phyloP scores from a whole-genome alignment of 2,888 invertebrate species.

The Meganola albula region DNA sequence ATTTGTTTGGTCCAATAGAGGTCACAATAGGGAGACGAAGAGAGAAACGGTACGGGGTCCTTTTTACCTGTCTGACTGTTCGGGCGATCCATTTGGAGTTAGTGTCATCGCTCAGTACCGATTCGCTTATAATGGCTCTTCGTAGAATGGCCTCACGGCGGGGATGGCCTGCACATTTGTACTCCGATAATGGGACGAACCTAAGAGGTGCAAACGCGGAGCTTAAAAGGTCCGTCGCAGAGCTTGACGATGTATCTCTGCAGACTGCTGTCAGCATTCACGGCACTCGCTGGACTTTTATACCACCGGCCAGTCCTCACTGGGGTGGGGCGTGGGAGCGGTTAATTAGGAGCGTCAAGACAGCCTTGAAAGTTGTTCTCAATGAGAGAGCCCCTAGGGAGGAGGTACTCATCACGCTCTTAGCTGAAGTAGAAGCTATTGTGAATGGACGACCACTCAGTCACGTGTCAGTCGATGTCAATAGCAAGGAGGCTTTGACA shows the following conservation, averaged over 20 bases:
- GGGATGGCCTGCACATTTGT: neutral
- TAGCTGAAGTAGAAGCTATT: no score
- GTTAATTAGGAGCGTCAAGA: neutral
- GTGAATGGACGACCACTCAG: no score
- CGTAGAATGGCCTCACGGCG: neutral
- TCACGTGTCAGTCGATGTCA: no score
- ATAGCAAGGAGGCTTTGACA: no score
- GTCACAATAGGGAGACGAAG: neutral
- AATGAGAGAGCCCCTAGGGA: no score
- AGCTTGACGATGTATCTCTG: neutral
- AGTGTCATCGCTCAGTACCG: neutral
- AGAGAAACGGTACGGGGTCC: neutral
- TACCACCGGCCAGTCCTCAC: no score
- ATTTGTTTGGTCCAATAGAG: neutral
- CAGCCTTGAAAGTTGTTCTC: neutral
- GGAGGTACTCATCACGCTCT: no score
- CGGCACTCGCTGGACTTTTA: neutral
- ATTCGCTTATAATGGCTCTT: neutral
- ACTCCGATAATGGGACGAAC: constrained; percentile 1
- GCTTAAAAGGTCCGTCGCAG: neutral
- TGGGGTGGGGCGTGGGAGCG: neutral
- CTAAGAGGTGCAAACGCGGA: no score
- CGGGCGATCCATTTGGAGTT: neutral
- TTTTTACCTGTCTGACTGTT: constrained; percentile 1
- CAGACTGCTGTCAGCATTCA: neutral